A percentile compares a stretch with the other conserved stretches of the same genome.
phyloP scores from a whole-genome alignment of 1,140 invertebrate genomes.

The Batillaria attramentaria region DNA sequence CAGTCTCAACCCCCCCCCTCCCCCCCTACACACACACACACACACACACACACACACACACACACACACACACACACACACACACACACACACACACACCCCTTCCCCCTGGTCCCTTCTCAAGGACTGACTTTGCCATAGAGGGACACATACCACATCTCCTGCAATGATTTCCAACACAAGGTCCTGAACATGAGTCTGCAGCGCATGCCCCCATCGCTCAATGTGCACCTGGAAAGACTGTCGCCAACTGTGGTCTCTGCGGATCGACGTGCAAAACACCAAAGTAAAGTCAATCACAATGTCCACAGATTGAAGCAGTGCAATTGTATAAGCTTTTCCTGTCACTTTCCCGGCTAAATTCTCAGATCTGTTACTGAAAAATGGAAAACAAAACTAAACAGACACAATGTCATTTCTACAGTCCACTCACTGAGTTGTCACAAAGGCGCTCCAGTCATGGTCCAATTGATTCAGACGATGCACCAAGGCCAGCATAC shows the following conservation, averaged over 20 bases:
- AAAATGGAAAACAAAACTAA: too few relatives aligned
- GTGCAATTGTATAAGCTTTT: too few relatives aligned
- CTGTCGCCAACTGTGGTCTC: conserved; percentile 60
- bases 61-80: not conserved
- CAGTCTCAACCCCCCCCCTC: too few relatives aligned
- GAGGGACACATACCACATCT: conserved; percentile 48
- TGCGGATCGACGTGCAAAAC: conserved; percentile 39
- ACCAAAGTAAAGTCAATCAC: not conserved
- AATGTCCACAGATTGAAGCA: too few relatives aligned
- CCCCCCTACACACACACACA: not conserved
- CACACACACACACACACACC: not conserved
- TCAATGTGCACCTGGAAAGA: conserved; percentile 44
- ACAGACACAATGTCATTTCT: too few relatives aligned
- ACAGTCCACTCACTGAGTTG: conserved; percentile 49
- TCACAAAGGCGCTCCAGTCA: conserved; percentile 54
- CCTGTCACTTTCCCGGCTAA: too few relatives aligned
- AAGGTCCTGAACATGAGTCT: conserved; percentile 49
- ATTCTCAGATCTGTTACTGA: too few relatives aligned
- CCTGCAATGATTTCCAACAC: conserved; percentile 47
- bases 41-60: not conserved
- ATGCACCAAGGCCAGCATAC: conserved; percentile 59
- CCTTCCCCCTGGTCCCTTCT: not conserved
- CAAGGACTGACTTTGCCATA: too few relatives aligned
- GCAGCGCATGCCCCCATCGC: conserved; percentile 52
- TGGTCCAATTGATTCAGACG: conserved; percentile 61